Base-by-base conservation (phyloP, 2,113 vertebrate genomes). In the Thymallus thymallus region DNA sequence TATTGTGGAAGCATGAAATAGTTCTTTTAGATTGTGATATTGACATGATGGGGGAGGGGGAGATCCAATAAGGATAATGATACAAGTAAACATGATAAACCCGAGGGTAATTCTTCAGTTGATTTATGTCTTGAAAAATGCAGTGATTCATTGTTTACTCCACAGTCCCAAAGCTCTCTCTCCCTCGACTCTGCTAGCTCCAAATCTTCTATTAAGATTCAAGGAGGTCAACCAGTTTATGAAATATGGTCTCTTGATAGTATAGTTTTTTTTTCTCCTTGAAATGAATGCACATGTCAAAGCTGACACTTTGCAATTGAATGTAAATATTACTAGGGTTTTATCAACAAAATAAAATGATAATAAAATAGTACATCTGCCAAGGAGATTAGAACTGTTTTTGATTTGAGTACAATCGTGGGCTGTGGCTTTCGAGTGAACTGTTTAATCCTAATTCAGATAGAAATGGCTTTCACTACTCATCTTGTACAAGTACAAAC, bases 401-500 rank as follows among this genome's bases (percentile, higher is more conserved):
- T 45, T 35, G 35, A 35, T 35, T 35, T 41, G 35, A 41, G 35
- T 41, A 10, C 35, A 79, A 65, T 32, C 23, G 24, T 55, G 55
- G 51, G 46, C 48, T 51, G 48, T 51, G 48, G 4, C 48, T 51
- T 58, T 60, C 3, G 56, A 60, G n/a, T n/a, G 16, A 22, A 22
- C 56, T 22, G 18, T 60, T 60, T 60, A 6, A n/a, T 7, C 2
- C 56, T 5, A 60, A 9, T 16, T 60, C n/a, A 9, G 5, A 77
- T 92, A 91, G 90, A 89, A 93, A 91, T 88, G 88, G 86, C 85
- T 91, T 85, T 93, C 91, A 86, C 91, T 68, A 64, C 89, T 91
- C 93, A 93, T 94, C 90, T 93, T 95, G 92, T 87, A 84, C 94
- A 95, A 96, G 92, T 91, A 84, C 90, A 93, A 94, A 92, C 94